Base-by-base conservation (phyloP, 92 coral and sea anemone genomes). In the Micromussa lordhowensis region DNA sequence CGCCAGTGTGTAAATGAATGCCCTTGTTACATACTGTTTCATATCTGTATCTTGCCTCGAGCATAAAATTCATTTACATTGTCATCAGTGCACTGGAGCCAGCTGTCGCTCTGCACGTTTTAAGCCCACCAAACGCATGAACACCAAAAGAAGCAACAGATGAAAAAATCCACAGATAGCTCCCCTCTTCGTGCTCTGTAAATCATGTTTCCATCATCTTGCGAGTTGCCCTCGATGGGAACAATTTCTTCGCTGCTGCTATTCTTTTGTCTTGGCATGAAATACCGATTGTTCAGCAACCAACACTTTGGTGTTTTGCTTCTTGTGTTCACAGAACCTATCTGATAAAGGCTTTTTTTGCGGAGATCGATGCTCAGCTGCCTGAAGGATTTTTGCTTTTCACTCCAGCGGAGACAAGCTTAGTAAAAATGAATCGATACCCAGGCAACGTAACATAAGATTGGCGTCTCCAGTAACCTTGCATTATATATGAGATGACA, bases 121-220 rank as follows among this genome's bases (percentile, higher is more conserved):
- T 87, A 87, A 26, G 34, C 90, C 93, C 93, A 91, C 94, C 94
- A 91, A 21, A 88, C 70, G 24, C 91, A 91, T 1, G 94, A 83
- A 68, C 94, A 91, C 77, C 91, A 88, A 78, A 88, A 91, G 81
- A 91, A 91, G 68, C 91, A 91, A n/a, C 94, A 91, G 68, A 63
- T 75, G 26, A 91, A 21, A 44, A 91, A 80, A 61, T 91, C 82
- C 48, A 87, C 80, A 15, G 85, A 78, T 14, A 91, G 16, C 36
- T 91, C 94, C n/a, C 91, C 89, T 77, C 86, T 57, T 32, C 83
- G 91, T 2, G 87, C 83, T 28, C 53, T 70, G 63, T 54, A 26
- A 19, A 21, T 22, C 61, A 73, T 73, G 1, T 83, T 63, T 19
- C 83, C 91, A 5, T 87, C 89, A 0, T 79, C 82, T 11, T 29